Evolutionary conservation across 2,888 invertebrate genomes (phyloP), one percentile per base, ranked within the genome.

Genomic region (Onthophagus sagittarius): DNA sequence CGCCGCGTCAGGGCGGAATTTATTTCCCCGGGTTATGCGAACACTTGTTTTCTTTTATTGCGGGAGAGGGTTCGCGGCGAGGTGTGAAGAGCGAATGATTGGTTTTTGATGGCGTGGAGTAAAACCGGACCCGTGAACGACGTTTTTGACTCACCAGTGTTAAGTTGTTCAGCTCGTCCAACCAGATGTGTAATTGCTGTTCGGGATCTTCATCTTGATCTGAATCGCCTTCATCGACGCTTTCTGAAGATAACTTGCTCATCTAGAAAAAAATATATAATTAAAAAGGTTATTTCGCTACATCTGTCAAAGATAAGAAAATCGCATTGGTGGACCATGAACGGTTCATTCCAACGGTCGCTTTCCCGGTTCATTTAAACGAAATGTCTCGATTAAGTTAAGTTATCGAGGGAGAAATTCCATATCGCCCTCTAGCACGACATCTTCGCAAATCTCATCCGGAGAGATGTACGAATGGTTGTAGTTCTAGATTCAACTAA

Each of bases 131-230:
- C 15, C 11, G 64, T 2, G 23, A 15, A 64, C 64, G 15, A 64
- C 23, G 15, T 64, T 64, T 64, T 15, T 64, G 15, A 88, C 91
- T 89, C 83, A 93, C 93, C 88, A 91, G 91, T 70, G 92, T 91
- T 73, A 93, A 88, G 77, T 88, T 91, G 81, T 92, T 91, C 79
- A 93, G 88, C 84, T 93, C 93, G 76, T 92, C 93, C 9, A 93
- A 88, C 93, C 93, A 93, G 82, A 92, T 92, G 86, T 93, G 92
- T 79, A 93, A 89, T 78, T 93, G 88, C 79, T 92, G 91, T 82
- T 92, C 92, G 15, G 93, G 93, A 86, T 93, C 92, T 77, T 88
- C 88, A 80, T 91, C 91, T 78, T 89, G 87, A 84, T 89, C 89
- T 81, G 90, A 89, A 83, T 90, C 90, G 79, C 88, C 88, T 78